These are phyloP conservation scores for Amniataba percoides DNA, from an alignment of 2,797 vertebrate species.

Conservation along the genomic window DNA sequence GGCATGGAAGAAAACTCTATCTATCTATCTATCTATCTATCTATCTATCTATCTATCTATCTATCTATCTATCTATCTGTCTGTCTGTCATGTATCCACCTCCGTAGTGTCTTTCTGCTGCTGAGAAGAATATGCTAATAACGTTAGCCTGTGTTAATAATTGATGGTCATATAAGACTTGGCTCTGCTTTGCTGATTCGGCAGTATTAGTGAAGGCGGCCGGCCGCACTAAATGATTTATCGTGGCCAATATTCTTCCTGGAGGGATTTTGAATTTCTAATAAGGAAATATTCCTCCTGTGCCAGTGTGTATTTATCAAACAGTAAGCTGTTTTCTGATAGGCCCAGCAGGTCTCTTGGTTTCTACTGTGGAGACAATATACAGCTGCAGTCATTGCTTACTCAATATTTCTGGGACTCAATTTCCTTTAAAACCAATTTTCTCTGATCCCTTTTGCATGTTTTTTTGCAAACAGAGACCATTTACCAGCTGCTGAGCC, in stretches of 20 bases:
- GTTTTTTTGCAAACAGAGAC: constrained; percentile 46
- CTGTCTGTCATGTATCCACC: constrained; percentile 38
- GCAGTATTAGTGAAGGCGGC: constrained; percentile 78
- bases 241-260: constrained; percentile 80
- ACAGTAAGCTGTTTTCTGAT: constrained; percentile 65
- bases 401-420: constrained; percentile 74
- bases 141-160: constrained; percentile 82
- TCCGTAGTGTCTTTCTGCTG: constrained; percentile 46
- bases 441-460: constrained; percentile 65
- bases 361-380: constrained; percentile 60
- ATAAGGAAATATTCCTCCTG: constrained; percentile 82
- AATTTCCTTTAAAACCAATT: constrained; percentile 79
- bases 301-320: constrained; percentile 77
- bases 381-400: constrained; percentile 53
- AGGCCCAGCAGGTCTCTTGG: constrained; percentile 68
- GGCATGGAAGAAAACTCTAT: constrained; percentile 11
- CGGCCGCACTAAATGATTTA: constrained; percentile 82
- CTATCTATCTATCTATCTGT: constrained; percentile 18
- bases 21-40: constrained; percentile 9
- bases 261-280: constrained; percentile 81
- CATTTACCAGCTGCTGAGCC: constrained; percentile 73
- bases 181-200: constrained; percentile 80
- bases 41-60: constrained; percentile 26
- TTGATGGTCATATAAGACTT: constrained; percentile 83
- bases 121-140: constrained; percentile 77